These are phyloP conservation scores for Poeciliopsis turrubarensis DNA, from an alignment of 2,113 vertebrate genomes.

Conservation along the genomic window DNA sequence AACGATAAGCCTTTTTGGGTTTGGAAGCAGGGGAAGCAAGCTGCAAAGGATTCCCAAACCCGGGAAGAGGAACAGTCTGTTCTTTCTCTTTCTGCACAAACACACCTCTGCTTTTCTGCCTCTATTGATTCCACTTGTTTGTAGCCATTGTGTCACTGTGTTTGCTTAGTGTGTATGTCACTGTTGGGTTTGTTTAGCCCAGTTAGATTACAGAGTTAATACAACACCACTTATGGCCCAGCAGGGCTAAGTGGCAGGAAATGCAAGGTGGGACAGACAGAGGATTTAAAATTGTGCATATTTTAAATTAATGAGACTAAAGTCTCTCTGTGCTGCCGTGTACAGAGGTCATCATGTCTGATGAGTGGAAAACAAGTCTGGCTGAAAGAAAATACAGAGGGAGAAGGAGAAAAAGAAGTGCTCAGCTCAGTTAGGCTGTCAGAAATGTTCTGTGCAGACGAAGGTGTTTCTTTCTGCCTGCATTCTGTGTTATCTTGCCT, in stretches of 20 bases:
- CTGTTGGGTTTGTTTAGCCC: conserved; percentile 57
- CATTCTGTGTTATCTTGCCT: conserved; percentile 58
- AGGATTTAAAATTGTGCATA: neutral
- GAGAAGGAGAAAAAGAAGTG: conserved; percentile 56
- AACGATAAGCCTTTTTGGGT: conserved; percentile 65
- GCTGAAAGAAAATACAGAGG: conserved; percentile 43
- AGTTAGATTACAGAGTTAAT: conserved; percentile 52
- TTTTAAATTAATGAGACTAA: neutral
- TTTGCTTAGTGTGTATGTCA: conserved; percentile 66
- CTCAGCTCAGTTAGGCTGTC: conserved; percentile 43
- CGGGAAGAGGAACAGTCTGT: conserved; percentile 72
- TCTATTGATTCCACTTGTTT: conserved; percentile 63
- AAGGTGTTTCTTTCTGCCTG: conserved; percentile 47
- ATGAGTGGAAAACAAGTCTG: conserved; percentile 36
- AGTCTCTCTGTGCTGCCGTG: neutral
- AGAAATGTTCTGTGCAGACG: conserved; percentile 55
- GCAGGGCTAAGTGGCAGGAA: conserved; percentile 36
- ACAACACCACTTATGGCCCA: conserved; percentile 33
- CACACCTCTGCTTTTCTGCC: conserved; percentile 59
- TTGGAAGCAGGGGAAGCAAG: conserved; percentile 43
- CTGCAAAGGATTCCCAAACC: conserved; percentile 67
- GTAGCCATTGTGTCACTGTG: conserved; percentile 62
- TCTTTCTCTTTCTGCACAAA: conserved; percentile 39
- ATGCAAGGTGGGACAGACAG: neutral
- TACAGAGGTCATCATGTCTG: conserved; percentile 14